These are phyloP conservation scores for Mungos mungo DNA, from an alignment of 2,113 vertebrate species.

Conservation along the genomic window DNA sequence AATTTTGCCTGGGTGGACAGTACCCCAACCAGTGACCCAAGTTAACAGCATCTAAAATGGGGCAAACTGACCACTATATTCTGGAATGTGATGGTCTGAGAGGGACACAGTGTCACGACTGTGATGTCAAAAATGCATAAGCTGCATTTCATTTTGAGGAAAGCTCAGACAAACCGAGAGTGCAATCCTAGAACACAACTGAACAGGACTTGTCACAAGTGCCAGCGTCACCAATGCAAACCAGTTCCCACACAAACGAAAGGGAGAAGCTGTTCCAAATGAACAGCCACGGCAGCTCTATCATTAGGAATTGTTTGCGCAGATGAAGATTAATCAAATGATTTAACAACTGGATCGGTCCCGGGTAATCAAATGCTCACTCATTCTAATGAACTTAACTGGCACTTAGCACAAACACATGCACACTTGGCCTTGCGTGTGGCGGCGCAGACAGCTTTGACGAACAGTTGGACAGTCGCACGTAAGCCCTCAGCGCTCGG, in stretches of 20 bases:
- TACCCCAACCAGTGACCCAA: background rate
- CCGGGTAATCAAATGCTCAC: background rate
- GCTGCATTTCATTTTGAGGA: background rate
- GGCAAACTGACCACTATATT: background rate
- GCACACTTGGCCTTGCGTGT: background rate
- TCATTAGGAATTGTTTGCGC: background rate
- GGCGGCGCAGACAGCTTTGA: background rate
- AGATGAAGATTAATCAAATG: background rate
- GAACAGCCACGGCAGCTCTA: background rate
- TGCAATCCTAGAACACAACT: background rate
- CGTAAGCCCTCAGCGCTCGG: background rate
- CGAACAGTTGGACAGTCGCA: background rate
- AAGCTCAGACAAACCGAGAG: background rate
- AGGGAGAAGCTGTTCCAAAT: background rate
- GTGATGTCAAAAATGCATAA: background rate
- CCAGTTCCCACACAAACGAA: background rate
- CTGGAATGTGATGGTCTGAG: background rate
- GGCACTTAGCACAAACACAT: background rate
- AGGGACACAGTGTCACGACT: background rate
- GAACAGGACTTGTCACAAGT: background rate
- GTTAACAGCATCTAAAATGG: background rate
- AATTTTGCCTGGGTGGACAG: background rate
- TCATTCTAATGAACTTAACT: background rate
- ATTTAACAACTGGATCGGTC: background rate
- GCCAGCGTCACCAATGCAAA: background rate